Conservation (phyloP, 2,888 invertebrate genomes). For the Exephanes ischioxanthus region DNA sequence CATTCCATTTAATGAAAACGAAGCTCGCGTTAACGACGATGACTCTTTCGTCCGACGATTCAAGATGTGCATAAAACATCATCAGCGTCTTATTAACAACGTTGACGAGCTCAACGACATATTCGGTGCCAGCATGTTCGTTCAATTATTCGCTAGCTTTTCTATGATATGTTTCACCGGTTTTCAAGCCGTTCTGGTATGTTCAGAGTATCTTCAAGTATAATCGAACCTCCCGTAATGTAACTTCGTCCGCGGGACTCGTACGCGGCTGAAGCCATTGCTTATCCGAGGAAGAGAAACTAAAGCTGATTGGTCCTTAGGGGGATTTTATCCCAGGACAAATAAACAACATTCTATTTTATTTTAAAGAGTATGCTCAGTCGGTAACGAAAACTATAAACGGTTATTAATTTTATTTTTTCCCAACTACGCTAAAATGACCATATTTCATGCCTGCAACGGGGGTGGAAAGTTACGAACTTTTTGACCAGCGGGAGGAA, state of each 20-base stretch:
- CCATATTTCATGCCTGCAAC: too few relatives aligned
- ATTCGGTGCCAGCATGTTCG: conserved; percentile 74
- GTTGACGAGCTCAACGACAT: conserved; percentile 74
- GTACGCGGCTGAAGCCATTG: background rate
- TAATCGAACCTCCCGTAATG: background rate
- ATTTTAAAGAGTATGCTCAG: background rate
- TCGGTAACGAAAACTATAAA: background rate
- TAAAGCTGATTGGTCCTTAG: too few relatives aligned
- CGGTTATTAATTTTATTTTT: too few relatives aligned
- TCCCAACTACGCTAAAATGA: too few relatives aligned
- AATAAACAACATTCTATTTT: too few relatives aligned
- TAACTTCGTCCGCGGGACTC: background rate
- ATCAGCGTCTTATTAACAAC: conserved; percentile 74
- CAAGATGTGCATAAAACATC: conserved; percentile 72
- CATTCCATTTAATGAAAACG: conserved; percentile 60
- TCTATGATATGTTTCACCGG: conserved; percentile 80
- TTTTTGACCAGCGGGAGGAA: too few relatives aligned
- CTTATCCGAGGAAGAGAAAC: background rate
- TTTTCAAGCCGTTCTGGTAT: conserved; percentile 78
- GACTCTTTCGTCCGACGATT: conserved; percentile 67
- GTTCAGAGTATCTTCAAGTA: conserved; percentile 10
- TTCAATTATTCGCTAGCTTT: conserved; percentile 79
- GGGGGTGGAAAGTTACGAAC: too few relatives aligned
- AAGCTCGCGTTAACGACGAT: conserved; percentile 24
- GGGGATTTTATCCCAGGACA: too few relatives aligned